Conservation (phyloP, 2,888 invertebrate genomes). For the Drosophila nr. perissopoda region DNA sequence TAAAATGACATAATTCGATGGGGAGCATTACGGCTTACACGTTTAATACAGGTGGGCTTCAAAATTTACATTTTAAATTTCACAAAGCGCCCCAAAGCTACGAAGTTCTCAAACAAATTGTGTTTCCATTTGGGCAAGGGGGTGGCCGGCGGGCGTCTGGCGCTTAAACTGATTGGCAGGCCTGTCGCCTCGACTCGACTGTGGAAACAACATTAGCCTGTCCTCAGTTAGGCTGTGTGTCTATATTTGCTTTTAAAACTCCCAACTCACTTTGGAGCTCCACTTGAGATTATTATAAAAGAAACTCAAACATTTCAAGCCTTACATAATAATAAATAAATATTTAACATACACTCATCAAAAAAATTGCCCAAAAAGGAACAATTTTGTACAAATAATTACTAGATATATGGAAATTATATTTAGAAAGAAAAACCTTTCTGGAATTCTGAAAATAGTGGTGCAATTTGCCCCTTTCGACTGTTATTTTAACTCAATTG, state of each 20-base stretch:
- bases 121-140: constrained; percentile 1
- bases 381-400: background rate
- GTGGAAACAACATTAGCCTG: background rate
- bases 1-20: constrained; percentile 53
- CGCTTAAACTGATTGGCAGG: constrained; percentile 36
- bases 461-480: background rate
- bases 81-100: background rate
- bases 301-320: background rate
- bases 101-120: constrained; percentile 8
- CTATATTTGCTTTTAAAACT: background rate
- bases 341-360: background rate
- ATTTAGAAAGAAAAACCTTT: background rate
- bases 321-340: background rate
- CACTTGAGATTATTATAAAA: background rate
- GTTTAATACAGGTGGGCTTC: constrained; percentile 23
- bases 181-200: background rate
- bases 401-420: background rate
- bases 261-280: background rate
- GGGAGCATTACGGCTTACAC: constrained; percentile 41
- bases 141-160: background rate
- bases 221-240: background rate
- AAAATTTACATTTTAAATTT: constrained; percentile 26
- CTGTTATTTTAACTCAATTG: background rate
- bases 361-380: background rate
- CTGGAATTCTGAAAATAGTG: background rate